Percentiles rank a stretch among this genome's conserved stretches.
phyloP scores from a whole-genome alignment of 2,797 vertebrate species.

The Gobio occitaniae region DNA sequence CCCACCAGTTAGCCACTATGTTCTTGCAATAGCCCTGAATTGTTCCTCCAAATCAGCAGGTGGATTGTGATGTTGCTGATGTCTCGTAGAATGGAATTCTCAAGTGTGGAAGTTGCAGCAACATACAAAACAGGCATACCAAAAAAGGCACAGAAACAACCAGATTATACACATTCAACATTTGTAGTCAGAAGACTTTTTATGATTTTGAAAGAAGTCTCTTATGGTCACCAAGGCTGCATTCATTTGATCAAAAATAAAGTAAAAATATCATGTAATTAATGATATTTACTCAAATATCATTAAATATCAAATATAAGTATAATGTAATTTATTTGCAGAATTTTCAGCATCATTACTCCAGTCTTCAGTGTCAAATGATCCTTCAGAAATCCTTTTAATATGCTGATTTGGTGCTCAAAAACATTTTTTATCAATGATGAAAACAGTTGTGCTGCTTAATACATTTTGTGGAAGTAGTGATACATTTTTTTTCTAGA shows the following conservation, averaged over 20 bases:
- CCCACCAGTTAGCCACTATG: background rate
- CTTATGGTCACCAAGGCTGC: background rate
- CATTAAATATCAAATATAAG: too few relatives aligned
- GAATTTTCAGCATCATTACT: too few relatives aligned
- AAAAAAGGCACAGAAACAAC: background rate
- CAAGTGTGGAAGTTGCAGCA: background rate
- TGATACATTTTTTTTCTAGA: background rate
- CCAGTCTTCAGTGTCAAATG: too few relatives aligned
- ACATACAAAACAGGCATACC: background rate
- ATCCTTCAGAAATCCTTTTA: too few relatives aligned
- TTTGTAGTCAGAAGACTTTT: background rate
- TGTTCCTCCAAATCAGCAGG: background rate
- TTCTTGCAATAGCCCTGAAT: background rate
- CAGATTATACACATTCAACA: background rate
- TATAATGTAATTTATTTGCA: too few relatives aligned
- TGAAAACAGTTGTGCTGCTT: too few relatives aligned
- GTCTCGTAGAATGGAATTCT: slow-evolving; percentile 8
- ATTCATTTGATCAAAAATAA: background rate
- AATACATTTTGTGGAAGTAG: background rate
- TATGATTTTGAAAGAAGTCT: background rate
- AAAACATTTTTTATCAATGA: too few relatives aligned
- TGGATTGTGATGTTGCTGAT: background rate
- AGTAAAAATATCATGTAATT: too few relatives aligned
- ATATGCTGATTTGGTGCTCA: too few relatives aligned
- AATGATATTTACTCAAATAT: too few relatives aligned